Percentiles rank a stretch among this genome's conserved stretches.
Conservation (phyloP, 2,888 invertebrate genomes). For the Rugalucina vietnamica region DNA sequence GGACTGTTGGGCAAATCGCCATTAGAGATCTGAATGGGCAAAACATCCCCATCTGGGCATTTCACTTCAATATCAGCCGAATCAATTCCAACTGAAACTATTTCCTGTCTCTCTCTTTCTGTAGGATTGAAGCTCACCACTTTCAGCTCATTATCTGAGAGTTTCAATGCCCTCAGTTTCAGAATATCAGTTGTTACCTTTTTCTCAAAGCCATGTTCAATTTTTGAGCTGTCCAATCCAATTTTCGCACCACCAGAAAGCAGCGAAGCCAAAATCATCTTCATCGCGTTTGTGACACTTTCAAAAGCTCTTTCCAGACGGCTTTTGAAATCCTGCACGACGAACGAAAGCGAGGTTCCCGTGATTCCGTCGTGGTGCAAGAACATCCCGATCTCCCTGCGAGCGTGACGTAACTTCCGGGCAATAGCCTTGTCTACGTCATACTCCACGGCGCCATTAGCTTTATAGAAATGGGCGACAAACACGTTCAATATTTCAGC, state of each 20-base stretch:
- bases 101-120: constrained; percentile 90
- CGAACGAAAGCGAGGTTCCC: constrained; percentile 95
- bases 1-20: not conserved
- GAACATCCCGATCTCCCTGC: constrained; percentile 93
- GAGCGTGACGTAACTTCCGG: constrained; percentile 28
- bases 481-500: constrained; percentile 80
- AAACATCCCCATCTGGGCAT: constrained; percentile 76
- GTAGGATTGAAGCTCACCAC: constrained; percentile 92
- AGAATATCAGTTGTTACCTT: constrained; percentile 37
- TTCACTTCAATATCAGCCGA: constrained; percentile 89
- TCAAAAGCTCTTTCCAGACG: constrained; percentile 60
- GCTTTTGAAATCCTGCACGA: constrained; percentile 93
- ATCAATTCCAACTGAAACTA: constrained; percentile 89
- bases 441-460: constrained; percentile 51
- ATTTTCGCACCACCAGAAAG: constrained; percentile 28
- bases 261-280: constrained; percentile 18
- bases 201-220: constrained; percentile 24
- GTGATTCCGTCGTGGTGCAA: constrained; percentile 99
- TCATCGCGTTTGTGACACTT: constrained; percentile 29
- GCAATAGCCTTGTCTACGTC: not conserved
- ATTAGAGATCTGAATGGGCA: constrained; percentile 89
- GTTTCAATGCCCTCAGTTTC: constrained; percentile 52
- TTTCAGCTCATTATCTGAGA: constrained; percentile 60
- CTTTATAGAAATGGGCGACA: constrained; percentile 64
- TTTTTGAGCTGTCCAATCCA: not conserved